Evolutionary conservation across 2,888 invertebrate species (phyloP).

Genomic region (Athalia rosae): DNA sequence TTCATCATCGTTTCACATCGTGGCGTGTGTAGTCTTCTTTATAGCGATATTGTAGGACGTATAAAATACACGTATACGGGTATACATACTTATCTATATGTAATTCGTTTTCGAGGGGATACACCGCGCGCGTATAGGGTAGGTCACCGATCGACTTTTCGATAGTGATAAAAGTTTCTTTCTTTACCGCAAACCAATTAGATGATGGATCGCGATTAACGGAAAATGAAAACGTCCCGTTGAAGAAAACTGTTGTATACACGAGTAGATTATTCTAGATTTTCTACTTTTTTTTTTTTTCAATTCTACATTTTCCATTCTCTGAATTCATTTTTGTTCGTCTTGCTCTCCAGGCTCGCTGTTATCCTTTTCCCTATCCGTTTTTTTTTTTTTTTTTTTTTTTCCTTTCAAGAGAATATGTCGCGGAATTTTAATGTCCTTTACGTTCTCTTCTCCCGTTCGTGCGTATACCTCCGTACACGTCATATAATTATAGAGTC

Average conservation of each 20-base stretch:
- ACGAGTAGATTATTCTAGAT: conserved; percentile 28
- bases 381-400: conserved; percentile 20
- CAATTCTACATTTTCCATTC: not conserved
- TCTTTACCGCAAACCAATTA: conserved; percentile 40
- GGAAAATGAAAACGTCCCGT: conserved; percentile 41
- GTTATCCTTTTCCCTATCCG: not conserved
- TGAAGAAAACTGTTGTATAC: conserved; percentile 11
- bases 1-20: not conserved
- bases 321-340: conserved; percentile 41
- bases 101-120: too few species aligned
- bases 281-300: conserved; percentile 6
- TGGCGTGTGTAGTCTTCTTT: too few species aligned
- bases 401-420: conserved; percentile 34
- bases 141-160: conserved; percentile 33
- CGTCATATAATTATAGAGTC: conserved; percentile 1
- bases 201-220: conserved; percentile 43
- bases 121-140: not conserved
- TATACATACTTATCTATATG: too few species aligned
- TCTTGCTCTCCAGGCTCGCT: not conserved
- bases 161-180: conserved; percentile 42
- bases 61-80: too few species aligned
- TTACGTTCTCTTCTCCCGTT: not conserved
- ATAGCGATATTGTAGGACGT: too few species aligned
- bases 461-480: conserved; percentile 21
- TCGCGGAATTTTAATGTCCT: conserved; percentile 39